Evolutionary conservation across 2,888 invertebrate genomes (phyloP), one percentile per base, ranked within the genome.

Genomic region (Ennomos erosarius): DNA sequence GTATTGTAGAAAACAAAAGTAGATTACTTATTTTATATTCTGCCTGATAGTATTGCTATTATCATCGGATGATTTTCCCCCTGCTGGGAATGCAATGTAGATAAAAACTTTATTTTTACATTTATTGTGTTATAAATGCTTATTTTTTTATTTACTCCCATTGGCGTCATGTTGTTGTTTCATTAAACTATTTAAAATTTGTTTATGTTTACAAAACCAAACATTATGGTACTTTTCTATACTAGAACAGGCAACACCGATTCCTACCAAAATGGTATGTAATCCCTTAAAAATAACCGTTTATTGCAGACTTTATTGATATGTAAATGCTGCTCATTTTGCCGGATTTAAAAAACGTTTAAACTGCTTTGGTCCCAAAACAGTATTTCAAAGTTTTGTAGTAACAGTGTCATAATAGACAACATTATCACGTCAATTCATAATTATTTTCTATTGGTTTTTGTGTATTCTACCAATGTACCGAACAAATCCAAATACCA

Each of bases 401-500:
- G n/a, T 34, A 59, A 57, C 49, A 54, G 50, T 53, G 56, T 54
- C 40, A 36, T 35, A 45, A 34, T 12, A 45, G 35, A 11, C 10
- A 12, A 33, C 13, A 33, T 44, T 44, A 26, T 37, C 13, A n/a
- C n/a, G n/a, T n/a, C n/a, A 37, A 10, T 37, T 36, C 16, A 47
- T 37, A 40, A 13, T 26, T 10, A 26, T 26, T 16, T 16, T 16
- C 1, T 16, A 16, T 16, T 16, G 16, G 16, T 16, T 16, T 16
- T 16, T 16, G 1, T 16, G 3, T 16, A 16, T 16, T 16, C 16
- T 16, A 16, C 16, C 16, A 16, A 16, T 16, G 16, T 16, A n/a
- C n/a, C n/a, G n/a, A n/a, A n/a, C n/a, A n/a, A n/a, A n/a, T n/a
- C n/a, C n/a, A n/a, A n/a, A n/a, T n/a, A n/a, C n/a, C n/a, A 42